A percentile compares a stretch with the other conserved stretches of the same genome.
phyloP scores from a whole-genome alignment of 1,140 invertebrate genomes.

The Plodia interpunctella region DNA sequence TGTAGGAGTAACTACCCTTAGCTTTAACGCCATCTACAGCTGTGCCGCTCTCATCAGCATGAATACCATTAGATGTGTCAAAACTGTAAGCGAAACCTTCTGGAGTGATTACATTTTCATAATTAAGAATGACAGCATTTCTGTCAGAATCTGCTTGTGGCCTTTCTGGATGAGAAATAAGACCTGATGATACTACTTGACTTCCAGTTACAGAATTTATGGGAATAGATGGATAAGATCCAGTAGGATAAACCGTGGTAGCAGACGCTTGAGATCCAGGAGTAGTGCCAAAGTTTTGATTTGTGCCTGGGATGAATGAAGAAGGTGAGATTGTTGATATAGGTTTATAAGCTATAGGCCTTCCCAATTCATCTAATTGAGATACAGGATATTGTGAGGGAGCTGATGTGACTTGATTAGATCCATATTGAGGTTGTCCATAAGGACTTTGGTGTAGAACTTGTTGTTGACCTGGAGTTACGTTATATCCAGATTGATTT shows the following conservation, averaged over 20 bases:
- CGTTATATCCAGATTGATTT: neutral
- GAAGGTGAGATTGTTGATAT: neutral
- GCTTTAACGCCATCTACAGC: slow-evolving; percentile 64
- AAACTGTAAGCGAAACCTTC: slow-evolving; percentile 78
- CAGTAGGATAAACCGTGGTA: neutral
- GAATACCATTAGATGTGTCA: slow-evolving; percentile 81
- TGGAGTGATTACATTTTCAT: slow-evolving; percentile 66
- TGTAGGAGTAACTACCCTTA: slow-evolving; percentile 80
- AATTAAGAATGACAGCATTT: slow-evolving; percentile 47
- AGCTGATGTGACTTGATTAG: neutral
- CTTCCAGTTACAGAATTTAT: neutral
- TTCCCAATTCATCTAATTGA: neutral
- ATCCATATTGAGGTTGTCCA: neutral
- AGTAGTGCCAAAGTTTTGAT: neutral
- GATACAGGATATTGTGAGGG: neutral
- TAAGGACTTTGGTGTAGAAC: neutral
- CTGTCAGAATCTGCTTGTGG: slow-evolving; percentile 43
- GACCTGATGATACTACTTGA: neutral
- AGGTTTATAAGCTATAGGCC: neutral
- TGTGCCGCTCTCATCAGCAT: slow-evolving; percentile 77
- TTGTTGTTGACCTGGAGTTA: neutral
- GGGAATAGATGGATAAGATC: neutral
- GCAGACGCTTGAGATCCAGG: neutral
- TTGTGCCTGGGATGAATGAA: neutral
- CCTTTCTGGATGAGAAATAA: slow-evolving; percentile 27